A percentile compares a stretch with the other conserved stretches of the same genome.
Conservation (phyloP, 2,888 invertebrate species). For the Acanthopleura granulata region DNA sequence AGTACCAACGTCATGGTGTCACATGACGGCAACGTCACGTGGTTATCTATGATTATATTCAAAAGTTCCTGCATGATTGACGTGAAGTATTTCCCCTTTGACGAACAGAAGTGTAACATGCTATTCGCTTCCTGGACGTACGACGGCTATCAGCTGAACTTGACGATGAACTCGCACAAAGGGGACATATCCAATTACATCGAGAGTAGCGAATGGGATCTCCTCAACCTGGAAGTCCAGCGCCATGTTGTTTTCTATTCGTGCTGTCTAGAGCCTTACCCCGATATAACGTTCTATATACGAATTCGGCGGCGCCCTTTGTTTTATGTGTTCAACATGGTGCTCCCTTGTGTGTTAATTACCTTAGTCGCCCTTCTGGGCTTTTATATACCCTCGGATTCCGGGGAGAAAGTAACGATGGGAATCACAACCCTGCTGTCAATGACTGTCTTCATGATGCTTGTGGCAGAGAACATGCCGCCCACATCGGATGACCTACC, state of each 20-base stretch:
- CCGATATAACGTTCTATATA: constrained; percentile 70
- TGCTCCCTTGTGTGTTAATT: constrained; percentile 72
- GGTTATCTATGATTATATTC: constrained; percentile 74
- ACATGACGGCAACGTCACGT: constrained; percentile 73
- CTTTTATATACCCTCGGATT: constrained; percentile 73
- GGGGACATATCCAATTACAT: constrained; percentile 89
- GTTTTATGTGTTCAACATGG: constrained; percentile 72
- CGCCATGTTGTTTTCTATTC: constrained; percentile 71
- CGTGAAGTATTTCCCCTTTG: constrained; percentile 74
- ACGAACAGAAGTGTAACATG: constrained; percentile 73
- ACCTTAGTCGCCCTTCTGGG: constrained; percentile 72
- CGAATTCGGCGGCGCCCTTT: constrained; percentile 70
- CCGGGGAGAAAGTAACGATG: constrained; percentile 69
- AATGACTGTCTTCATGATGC: constrained; percentile 73
- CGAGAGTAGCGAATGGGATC: constrained; percentile 89
- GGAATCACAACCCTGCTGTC: constrained; percentile 72
- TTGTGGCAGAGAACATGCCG: constrained; percentile 73
- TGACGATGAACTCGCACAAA: constrained; percentile 73
- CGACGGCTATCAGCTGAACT: constrained; percentile 70
- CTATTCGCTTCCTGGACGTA: constrained; percentile 75
- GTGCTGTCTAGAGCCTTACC: constrained; percentile 69
- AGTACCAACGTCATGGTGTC: constrained; percentile 74
- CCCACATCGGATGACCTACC: constrained; percentile 73
- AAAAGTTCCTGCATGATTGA: constrained; percentile 73
- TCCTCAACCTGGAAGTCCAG: constrained; percentile 73